Evolutionary conservation across 2,113 vertebrate genomes (phyloP), one percentile per base, ranked within the genome.

Genomic region (Anser cygnoides): DNA sequence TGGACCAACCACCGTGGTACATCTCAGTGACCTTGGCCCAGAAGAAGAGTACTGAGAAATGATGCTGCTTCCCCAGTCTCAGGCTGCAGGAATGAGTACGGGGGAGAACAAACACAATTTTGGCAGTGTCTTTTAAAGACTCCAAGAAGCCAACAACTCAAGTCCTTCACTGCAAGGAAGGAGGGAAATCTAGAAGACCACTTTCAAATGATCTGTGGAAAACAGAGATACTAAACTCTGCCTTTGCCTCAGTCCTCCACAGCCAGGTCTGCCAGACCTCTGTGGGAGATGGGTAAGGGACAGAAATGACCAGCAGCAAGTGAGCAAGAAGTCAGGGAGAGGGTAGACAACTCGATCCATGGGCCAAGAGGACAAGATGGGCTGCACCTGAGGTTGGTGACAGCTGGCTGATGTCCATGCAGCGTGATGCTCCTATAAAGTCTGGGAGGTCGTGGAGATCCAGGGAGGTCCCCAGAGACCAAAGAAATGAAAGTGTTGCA

Each of bases 401-500:
- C 22, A 35, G 6, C 25, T 65, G 31, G 31, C 3, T 9, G 35
- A 0, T 23, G 44, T 13, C 39, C 37, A 39, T 52, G 55, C 50
- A 74, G 10, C 10, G 7, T 0, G 2, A 52, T 52, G 50, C 2
- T 9, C 66, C 22, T 44, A 3, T 39, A 55, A 79, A 9, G 7
- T 77, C 35, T 43, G 33, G 22, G 37, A 41, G 6, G 6, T 21
- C 41, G 39, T 31, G 52, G 70, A 72, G 31, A 35, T 22, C 16
- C 0, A 6, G 10, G 20, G 13, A 54, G 3, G 15, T 21, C 2
- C 35, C 5, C 18, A 1, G 3, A 23, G 65, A 17, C 16, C 2
- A 4, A 26, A 71, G 11, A 18, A 54, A 81, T 25, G 7, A 3
- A 25, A 41, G 16, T 7, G 13, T 25, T n/a, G 9, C 22, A 26